These are phyloP conservation scores for Endotricha flammealis DNA, from an alignment of 2,888 invertebrate species.

Conservation along the genomic window DNA sequence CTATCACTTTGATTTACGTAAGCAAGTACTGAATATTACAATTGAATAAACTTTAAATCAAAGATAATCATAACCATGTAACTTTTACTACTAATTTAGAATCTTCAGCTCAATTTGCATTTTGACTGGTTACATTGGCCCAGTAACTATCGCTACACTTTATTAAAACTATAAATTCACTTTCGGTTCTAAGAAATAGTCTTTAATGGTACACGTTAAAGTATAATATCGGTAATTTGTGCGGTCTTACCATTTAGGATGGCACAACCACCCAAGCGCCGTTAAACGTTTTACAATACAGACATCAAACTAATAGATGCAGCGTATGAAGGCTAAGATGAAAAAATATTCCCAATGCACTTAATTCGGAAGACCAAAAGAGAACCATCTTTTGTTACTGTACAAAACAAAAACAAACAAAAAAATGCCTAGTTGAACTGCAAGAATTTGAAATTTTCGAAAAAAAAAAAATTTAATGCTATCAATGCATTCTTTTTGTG, in stretches of 20 bases:
- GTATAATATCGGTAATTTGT: slow-evolving; percentile 18
- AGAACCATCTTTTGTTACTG: too few relatives aligned
- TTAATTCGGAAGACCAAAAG: too few relatives aligned
- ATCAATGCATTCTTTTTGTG: too few relatives aligned
- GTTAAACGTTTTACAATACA: too few relatives aligned
- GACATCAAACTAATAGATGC: too few relatives aligned
- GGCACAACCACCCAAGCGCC: slow-evolving; percentile 28
- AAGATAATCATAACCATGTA: background rate
- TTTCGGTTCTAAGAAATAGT: slow-evolving; percentile 21
- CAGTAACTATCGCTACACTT: slow-evolving; percentile 2
- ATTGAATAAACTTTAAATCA: background rate
- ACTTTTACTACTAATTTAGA: background rate
- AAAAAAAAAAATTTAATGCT: too few relatives aligned
- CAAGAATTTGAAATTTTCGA: too few relatives aligned
- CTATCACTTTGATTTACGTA: too few relatives aligned
- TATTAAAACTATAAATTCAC: slow-evolving; percentile 12
- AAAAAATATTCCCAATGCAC: too few relatives aligned
- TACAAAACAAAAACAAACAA: too few relatives aligned
- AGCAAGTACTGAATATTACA: background rate
- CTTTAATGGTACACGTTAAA: slow-evolving; percentile 5
- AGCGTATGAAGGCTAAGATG: too few relatives aligned
- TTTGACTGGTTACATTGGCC: background rate
- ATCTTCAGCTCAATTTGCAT: slow-evolving; percentile 2
- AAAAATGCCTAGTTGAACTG: too few relatives aligned
- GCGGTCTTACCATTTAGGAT: slow-evolving; percentile 46